Conservation (phyloP, 2,113 vertebrate species). For the Phalacrocorax carbo region DNA sequence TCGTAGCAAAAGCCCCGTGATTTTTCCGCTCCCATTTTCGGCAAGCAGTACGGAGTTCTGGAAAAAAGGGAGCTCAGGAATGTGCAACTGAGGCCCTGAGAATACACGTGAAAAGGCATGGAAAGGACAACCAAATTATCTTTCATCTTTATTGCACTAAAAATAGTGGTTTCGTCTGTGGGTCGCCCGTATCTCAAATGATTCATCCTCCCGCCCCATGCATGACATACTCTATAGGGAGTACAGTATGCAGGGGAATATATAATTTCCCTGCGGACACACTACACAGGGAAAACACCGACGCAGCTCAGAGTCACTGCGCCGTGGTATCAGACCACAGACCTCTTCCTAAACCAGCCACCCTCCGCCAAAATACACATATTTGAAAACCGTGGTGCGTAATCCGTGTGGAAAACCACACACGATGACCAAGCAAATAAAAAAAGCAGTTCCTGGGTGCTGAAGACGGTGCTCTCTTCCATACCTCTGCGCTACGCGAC, state of each 20-base stretch:
- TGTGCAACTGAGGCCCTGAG: background rate
- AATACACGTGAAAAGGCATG: background rate
- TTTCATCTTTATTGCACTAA: background rate
- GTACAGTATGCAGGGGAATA: too few relatives aligned
- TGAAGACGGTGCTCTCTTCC: background rate
- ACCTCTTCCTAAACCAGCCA: background rate
- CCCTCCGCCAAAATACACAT: accelerated
- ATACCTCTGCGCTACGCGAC: accelerated
- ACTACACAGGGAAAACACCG: accelerated
- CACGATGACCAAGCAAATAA: accelerated
- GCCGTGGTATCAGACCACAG: accelerated
- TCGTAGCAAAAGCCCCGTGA: background rate
- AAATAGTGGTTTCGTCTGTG: background rate
- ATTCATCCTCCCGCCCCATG: accelerated
- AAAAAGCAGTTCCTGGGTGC: background rate
- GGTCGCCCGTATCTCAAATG: background rate
- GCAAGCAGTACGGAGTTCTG: background rate
- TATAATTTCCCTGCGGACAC: too few relatives aligned
- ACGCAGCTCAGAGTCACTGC: background rate
- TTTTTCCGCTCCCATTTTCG: background rate
- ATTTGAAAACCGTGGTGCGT: accelerated
- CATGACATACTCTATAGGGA: background rate
- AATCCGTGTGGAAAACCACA: accelerated
- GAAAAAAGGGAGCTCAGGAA: background rate
- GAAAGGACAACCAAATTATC: background rate